Conservation (phyloP, 2,113 vertebrate species). For the Pedetes capensis region DNA sequence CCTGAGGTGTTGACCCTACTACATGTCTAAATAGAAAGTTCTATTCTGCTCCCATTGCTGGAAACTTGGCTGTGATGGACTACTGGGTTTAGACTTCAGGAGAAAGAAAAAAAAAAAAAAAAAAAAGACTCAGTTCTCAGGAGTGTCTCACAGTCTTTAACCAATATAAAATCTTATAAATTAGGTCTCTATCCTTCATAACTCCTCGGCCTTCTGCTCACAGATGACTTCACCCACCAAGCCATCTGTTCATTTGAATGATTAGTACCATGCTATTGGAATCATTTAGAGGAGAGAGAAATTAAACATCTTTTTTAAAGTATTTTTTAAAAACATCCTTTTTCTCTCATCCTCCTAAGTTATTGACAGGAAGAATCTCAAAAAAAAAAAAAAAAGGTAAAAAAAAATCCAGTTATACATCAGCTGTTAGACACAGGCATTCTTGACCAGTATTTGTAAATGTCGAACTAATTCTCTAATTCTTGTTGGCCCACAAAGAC, state of each 20-base stretch:
- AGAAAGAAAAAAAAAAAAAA: neutral
- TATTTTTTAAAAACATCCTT: conserved; percentile 45
- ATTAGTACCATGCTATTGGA: conserved; percentile 40
- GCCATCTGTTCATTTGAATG: conserved; percentile 60
- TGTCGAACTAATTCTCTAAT: neutral
- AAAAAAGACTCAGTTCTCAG: neutral
- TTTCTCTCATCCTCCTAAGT: conserved; percentile 34
- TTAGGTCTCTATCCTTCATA: neutral
- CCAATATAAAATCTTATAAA: neutral
- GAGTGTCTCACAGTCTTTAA: neutral
- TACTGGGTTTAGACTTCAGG: neutral
- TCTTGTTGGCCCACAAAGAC: neutral
- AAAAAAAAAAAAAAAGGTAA: conserved; percentile 19
- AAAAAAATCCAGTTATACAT: neutral
- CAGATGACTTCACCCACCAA: neutral
- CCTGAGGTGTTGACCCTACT: no score
- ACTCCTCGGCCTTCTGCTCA: conserved; percentile 49
- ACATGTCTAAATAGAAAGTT: neutral
- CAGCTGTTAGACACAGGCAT: neutral
- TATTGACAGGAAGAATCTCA: conserved; percentile 46
- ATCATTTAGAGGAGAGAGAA: conserved; percentile 22
- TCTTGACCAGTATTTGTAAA: neutral
- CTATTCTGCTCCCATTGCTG: neutral
- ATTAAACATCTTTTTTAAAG: conserved; percentile 26
- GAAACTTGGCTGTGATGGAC: neutral